These are phyloP conservation scores for Chelonus insularis DNA, from an alignment of 1,140 invertebrate genomes.

Conservation along the genomic window DNA sequence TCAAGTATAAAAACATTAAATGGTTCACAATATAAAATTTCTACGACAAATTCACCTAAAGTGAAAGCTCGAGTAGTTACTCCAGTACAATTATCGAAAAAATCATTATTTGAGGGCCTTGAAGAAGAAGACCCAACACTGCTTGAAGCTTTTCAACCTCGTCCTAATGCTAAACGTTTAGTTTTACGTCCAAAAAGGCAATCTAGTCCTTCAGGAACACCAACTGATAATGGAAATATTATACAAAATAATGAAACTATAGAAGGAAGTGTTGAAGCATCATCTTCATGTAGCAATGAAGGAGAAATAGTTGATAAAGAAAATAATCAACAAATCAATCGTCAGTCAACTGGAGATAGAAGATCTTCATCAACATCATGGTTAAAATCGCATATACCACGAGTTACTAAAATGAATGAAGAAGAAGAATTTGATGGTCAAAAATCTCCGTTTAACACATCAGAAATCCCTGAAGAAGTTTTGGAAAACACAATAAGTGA, in stretches of 20 bases:
- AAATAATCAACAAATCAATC: slow-evolving; percentile 39
- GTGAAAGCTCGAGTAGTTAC: slow-evolving; percentile 67
- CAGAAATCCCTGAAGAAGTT: slow-evolving; percentile 30
- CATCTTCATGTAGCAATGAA: slow-evolving; percentile 14
- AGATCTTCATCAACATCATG: slow-evolving; percentile 40
- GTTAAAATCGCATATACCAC: slow-evolving; percentile 2
- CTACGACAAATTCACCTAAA: slow-evolving; percentile 61
- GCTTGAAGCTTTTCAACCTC: slow-evolving; percentile 66
- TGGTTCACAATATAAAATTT: slow-evolving; percentile 66
- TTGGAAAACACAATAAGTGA: slow-evolving; percentile 42
- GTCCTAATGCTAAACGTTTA: slow-evolving; percentile 67
- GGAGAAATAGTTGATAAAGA: slow-evolving; percentile 41
- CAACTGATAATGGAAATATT: slow-evolving; percentile 34
- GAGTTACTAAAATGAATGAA: slow-evolving; percentile 8
- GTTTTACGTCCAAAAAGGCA: slow-evolving; percentile 59
- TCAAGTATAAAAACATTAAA: slow-evolving; percentile 65
- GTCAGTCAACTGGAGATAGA: slow-evolving; percentile 35
- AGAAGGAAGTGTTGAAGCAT: slow-evolving; percentile 17
- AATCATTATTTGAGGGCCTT: slow-evolving; percentile 71
- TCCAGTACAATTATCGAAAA: slow-evolving; percentile 60
- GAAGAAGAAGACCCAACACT: slow-evolving; percentile 69
- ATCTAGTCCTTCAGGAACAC: slow-evolving; percentile 24
- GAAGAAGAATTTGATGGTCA: slow-evolving; percentile 34
- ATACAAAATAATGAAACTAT: slow-evolving; percentile 20
- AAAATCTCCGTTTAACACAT: slow-evolving; percentile 31